Evolutionary conservation across 2,113 vertebrate genomes (phyloP), one percentile per base, ranked within the genome.

Genomic region (Pseudorectes ferrugineus): DNA sequence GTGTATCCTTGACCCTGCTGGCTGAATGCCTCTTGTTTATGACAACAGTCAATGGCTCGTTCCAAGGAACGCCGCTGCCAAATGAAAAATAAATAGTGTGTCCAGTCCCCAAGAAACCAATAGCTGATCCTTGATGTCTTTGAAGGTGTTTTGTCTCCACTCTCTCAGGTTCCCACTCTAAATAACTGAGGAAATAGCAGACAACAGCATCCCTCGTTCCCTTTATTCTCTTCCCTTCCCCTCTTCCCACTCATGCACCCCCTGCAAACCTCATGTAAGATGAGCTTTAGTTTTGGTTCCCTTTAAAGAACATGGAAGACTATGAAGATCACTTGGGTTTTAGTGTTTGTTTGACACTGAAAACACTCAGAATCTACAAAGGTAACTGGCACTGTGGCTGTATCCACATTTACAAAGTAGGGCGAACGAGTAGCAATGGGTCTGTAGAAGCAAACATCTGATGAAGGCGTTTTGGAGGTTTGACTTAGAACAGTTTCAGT

Each of bases 21-120:
- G 59, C 78, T 66, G 55, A 76, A 65, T 11, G 43, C 49, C 22
- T 54, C 33, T 15, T 71, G n/a, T 62, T 88, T 80, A 88, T 91
- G 67, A 40, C 24, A n/a, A 20, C 21, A 79, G 51, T 67, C 75
- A 66, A 1, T 63, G 38, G 13, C 55, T 77, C 0, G 0, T 71
- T 95, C 72, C 62, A 55, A 82, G 22, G 29, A 84, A 28, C 4
- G 11, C 17, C 0, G 0, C 40, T 92, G 62, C 73, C 63, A 94
- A 54, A 31, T 77, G 28, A 77, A 80, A 92, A 86, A 54, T 51
- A 9, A 67, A 18, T 46, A 51, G 23, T 36, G 21, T 66, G 33
- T 67, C 38, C 29, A 46, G 19, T 21, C 12, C 48, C 23, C 14
- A 51, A 28, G 49, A 91, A 87, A 55, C n/a, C 38, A 66, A 18